These are phyloP conservation scores for Nebria brevicollis DNA, from an alignment of 2,888 invertebrate species.

Conservation along the genomic window DNA sequence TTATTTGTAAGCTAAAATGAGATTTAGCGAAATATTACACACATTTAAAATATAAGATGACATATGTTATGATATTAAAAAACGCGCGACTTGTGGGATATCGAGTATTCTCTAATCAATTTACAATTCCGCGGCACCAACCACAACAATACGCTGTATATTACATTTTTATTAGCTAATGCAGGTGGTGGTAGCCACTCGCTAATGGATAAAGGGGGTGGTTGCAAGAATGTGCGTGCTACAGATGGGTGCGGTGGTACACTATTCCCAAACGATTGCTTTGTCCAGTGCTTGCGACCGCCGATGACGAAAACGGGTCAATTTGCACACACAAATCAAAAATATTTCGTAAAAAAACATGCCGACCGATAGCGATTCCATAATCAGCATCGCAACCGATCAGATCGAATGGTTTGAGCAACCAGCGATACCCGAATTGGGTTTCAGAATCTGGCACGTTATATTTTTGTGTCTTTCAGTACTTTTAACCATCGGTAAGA, in stretches of 20 bases:
- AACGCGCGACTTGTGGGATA: constrained; percentile 9
- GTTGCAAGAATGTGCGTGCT: constrained; percentile 26
- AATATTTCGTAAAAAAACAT: background rate
- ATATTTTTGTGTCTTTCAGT: constrained; percentile 76
- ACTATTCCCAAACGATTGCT: constrained; percentile 30
- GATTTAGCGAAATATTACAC: background rate
- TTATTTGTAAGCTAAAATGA: background rate
- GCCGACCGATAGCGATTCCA: background rate
- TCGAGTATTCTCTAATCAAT: constrained; percentile 31
- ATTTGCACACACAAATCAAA: background rate
- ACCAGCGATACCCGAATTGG: constrained; percentile 73
- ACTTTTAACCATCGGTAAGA: constrained; percentile 70
- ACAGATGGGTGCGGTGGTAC: constrained; percentile 28
- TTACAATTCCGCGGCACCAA: constrained; percentile 14
- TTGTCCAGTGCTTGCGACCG: constrained; percentile 23
- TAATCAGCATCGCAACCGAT: constrained; percentile 48
- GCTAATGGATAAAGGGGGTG: constrained; percentile 30
- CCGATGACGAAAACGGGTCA: constrained; percentile 11
- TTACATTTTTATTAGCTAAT: constrained; percentile 47
- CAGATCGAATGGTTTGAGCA: constrained; percentile 75
- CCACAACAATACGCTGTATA: constrained; percentile 13
- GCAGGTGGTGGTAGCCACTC: constrained; percentile 21
- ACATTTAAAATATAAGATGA: constrained; percentile 12
- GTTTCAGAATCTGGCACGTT: constrained; percentile 84
- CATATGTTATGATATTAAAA: constrained; percentile 22